phyloP scores from a whole-genome alignment of 1,140 invertebrate species.

The Centruroides vittatus region DNA sequence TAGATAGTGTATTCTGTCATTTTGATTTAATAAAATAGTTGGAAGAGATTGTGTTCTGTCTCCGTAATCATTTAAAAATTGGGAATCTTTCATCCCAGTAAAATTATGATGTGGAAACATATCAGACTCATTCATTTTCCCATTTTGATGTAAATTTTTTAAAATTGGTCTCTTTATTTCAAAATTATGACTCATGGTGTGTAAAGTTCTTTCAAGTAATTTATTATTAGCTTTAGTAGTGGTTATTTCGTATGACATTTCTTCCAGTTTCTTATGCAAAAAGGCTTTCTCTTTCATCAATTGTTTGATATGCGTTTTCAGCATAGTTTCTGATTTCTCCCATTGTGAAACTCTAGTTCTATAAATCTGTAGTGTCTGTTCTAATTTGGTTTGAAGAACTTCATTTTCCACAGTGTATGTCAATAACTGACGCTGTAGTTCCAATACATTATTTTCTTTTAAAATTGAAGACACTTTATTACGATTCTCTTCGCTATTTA shows the following conservation, averaged over 20 bases:
- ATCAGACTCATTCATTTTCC: too few relatives aligned
- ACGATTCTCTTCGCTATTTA: conserved; percentile 14
- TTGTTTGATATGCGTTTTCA: conserved; percentile 6
- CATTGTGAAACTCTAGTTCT: conserved; percentile 3
- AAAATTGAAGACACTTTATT: conserved; percentile 66
- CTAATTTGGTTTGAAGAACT: conserved; percentile 32
- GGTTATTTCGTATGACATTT: conserved; percentile 8
- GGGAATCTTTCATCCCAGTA: too few relatives aligned
- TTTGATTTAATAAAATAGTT: too few relatives aligned
- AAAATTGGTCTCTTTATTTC: too few relatives aligned
- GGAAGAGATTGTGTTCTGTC: conserved; percentile 9
- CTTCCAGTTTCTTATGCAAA: not conserved
- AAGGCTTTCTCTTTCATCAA: not conserved
- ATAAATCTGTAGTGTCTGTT: conserved; percentile 1
- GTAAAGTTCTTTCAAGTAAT: too few relatives aligned
- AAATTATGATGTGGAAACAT: too few relatives aligned
- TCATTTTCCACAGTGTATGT: conserved; percentile 69
- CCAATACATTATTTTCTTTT: conserved; percentile 57
- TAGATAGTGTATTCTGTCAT: too few relatives aligned
- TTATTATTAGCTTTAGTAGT: conserved; percentile 1
- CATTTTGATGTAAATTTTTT: too few relatives aligned
- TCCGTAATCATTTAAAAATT: too few relatives aligned
- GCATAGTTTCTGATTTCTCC: conserved; percentile 5
- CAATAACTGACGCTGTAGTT: conserved; percentile 66
- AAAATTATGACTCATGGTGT: too few relatives aligned